Evolutionary conservation across 2,797 vertebrate genomes (phyloP), one percentile per base, ranked within the genome.

Genomic region (Acestrorhynchus altus): DNA sequence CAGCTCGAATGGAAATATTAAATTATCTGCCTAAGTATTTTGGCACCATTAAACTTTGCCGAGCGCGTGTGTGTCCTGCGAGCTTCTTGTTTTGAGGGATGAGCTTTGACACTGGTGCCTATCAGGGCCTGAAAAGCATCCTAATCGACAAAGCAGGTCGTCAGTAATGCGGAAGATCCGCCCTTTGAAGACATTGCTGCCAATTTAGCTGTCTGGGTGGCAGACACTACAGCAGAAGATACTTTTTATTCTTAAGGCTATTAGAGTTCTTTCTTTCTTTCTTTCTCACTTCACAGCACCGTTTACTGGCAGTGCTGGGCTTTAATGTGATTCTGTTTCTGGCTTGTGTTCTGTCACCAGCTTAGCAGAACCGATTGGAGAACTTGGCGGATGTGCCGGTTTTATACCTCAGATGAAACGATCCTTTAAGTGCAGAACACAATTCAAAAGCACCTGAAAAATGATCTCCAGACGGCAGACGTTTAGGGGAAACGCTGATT

Each of bases 1-100:
- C 87, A 88, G 90, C 88, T 92, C 86, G 88, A 87, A 90, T 89
- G 89, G 90, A 90, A 91, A 90, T 88, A 90, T 92, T 89, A 90
- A 91, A 92, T 91, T 77, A 90, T 90, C 83, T 78, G 81, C 84
- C 85, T 85, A 87, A 89, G 86, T 89, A 85, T 87, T 89, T 86
- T 86, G 83, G 85, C 84, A 85, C 75, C 81, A 86, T 83, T 78
- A 85, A 83, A 49, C 78, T 81, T 87, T 84, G 76, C 65, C 63
- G 39, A 80, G 84, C 85, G 81, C 85, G 81, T 76, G 68, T 75
- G 63, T 64, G 56, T 66, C 74, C 31, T 49, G 16, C 31, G 18
- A 18, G 20, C 42, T 51, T 46, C 54, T 35, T n/a, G 18, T 42
- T 57, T 35, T 47, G 16, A 24, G 60, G 90, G 86, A 80, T 81